Conservation (phyloP, 2,888 invertebrate genomes). For the Hypercompe scribonia region DNA sequence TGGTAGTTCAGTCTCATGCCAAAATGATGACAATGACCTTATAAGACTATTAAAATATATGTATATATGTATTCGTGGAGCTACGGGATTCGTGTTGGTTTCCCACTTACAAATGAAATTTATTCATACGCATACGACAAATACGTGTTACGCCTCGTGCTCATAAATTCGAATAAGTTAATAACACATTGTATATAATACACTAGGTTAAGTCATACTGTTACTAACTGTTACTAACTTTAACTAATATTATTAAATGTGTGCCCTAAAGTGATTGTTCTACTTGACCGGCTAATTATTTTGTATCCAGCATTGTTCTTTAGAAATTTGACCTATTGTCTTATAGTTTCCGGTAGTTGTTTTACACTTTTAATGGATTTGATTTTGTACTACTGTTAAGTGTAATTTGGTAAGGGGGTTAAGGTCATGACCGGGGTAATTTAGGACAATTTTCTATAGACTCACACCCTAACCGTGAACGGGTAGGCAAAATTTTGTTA, state of each 20-base stretch:
- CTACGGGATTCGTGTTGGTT: background rate
- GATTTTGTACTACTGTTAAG: background rate
- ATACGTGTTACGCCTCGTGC: conserved; percentile 20
- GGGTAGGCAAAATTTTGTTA: too few relatives aligned
- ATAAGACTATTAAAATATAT: background rate
- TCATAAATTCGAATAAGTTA: conserved; percentile 14
- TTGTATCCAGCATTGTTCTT: background rate
- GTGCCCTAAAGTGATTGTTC: conserved; percentile 6
- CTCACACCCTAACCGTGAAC: background rate
- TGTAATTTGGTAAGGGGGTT: background rate
- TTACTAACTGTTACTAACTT: too few relatives aligned
- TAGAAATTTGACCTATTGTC: background rate
- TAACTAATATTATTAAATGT: too few relatives aligned
- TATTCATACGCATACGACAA: conserved; percentile 14
- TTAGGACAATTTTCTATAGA: background rate
- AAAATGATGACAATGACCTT: background rate
- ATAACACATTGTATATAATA: too few relatives aligned
- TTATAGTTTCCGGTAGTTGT: background rate
- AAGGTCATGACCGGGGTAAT: background rate
- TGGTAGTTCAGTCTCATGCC: background rate
- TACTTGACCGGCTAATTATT: conserved; percentile 4
- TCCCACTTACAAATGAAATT: background rate
- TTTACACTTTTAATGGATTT: background rate
- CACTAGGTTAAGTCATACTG: too few relatives aligned
- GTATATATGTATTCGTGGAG: background rate